Conservation (phyloP, 2,797 vertebrate species). For the Thunnus albacares region DNA sequence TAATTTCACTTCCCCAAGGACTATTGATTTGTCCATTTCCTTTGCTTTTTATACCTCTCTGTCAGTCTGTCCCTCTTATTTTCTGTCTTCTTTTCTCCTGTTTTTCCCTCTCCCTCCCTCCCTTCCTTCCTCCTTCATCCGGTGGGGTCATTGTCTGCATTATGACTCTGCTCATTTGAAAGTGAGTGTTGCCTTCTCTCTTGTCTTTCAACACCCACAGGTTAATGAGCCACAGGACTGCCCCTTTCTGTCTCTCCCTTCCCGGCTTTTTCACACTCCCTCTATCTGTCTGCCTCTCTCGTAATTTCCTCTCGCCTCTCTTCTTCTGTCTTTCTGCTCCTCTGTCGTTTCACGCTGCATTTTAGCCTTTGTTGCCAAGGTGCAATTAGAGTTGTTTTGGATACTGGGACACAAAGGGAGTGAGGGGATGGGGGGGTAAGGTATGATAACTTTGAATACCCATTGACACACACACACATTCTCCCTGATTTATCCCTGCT, state of each 20-base stretch:
- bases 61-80: constrained; percentile 9
- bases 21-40: not conserved
- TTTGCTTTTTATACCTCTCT: not conserved
- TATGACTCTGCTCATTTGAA: constrained; percentile 74
- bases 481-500: constrained; percentile 52
- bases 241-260: constrained; percentile 64
- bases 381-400: constrained; percentile 77
- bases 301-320: constrained; percentile 56
- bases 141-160: constrained; percentile 70
- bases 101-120: constrained; percentile 8
- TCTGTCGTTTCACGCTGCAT: constrained; percentile 68
- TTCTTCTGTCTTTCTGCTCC: constrained; percentile 44
- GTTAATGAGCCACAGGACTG: constrained; percentile 78
- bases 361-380: constrained; percentile 73
- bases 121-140: constrained; percentile 36
- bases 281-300: constrained; percentile 67
- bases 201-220: constrained; percentile 62
- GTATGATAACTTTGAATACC: constrained; percentile 59
- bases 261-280: constrained; percentile 60
- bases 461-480: constrained; percentile 17
- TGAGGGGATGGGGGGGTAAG: not conserved
- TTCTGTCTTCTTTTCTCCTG: constrained; percentile 19
- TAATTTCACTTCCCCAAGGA: not conserved
- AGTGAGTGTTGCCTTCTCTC: constrained; percentile 68
- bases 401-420: constrained; percentile 61